phyloP scores from a whole-genome alignment of 2,797 vertebrate genomes.

The Rhyacichthys aspro region DNA sequence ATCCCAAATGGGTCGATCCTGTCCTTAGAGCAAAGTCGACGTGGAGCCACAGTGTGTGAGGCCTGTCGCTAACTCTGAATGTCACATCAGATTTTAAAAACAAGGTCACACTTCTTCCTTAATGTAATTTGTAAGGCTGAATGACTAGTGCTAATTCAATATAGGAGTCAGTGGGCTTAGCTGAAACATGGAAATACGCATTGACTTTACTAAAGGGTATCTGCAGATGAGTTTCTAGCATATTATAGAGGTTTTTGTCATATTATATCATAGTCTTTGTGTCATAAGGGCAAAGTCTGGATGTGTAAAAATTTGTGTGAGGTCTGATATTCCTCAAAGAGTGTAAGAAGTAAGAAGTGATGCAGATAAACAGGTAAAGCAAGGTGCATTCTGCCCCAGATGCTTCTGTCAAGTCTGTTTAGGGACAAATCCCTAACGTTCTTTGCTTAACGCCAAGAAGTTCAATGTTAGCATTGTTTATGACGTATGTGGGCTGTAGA shows the following conservation, averaged over 20 bases:
- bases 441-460: not conserved
- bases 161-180: constrained; percentile 6
- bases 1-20: constrained; percentile 10
- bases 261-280: no score
- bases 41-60: constrained; percentile 2
- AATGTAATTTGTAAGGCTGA: constrained; percentile 26
- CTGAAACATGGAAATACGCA: not conserved
- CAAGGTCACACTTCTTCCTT: constrained; percentile 18
- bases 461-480: no score
- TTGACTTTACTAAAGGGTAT: constrained; percentile 7
- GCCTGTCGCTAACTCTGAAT: constrained; percentile 1
- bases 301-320: constrained; percentile 10
- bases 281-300: no score
- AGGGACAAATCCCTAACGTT: not conserved
- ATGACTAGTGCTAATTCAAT: constrained; percentile 12
- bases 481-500: no score
- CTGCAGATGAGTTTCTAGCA: not conserved
- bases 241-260: no score
- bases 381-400: constrained; percentile 2
- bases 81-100: constrained; percentile 4
- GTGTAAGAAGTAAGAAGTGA: constrained; percentile 52
- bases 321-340: not conserved
- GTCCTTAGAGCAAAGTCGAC: constrained; percentile 1
- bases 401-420: constrained; percentile 5
- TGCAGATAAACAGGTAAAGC: constrained; percentile 49